A percentile compares a stretch with the other conserved stretches of the same genome.
Conservation (phyloP, 1,140 invertebrate genomes). For the Theocolax elegans region DNA sequence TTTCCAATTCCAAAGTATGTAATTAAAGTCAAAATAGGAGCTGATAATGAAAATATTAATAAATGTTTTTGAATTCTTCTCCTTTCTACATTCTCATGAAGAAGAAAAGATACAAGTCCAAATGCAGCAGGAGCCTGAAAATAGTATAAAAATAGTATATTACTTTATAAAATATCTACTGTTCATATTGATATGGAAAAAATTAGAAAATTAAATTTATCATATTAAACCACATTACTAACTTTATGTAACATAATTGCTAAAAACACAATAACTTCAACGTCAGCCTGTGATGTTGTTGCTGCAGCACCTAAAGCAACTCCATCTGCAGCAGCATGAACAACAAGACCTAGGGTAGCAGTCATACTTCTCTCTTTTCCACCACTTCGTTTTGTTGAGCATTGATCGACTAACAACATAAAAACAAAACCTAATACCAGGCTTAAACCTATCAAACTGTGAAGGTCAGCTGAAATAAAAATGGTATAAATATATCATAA, state of each 20-base stretch:
- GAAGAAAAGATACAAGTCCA: slow-evolving; percentile 94
- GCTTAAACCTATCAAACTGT: slow-evolving; percentile 77
- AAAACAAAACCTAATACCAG: slow-evolving; percentile 93
- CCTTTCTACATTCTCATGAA: slow-evolving; percentile 94
- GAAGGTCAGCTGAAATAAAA: slow-evolving; percentile 67
- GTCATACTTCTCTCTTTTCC: slow-evolving; percentile 82
- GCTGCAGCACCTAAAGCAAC: slow-evolving; percentile 96
- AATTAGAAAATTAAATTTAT: neutral
- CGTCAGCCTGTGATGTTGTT: slow-evolving; percentile 92
- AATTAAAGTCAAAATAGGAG: slow-evolving; percentile 88
- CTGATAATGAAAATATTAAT: slow-evolving; percentile 92
- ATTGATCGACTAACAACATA: slow-evolving; percentile 96
- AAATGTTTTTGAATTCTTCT: slow-evolving; percentile 89
- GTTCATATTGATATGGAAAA: neutral
- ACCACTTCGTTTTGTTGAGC: slow-evolving; percentile 76
- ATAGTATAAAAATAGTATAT: slow-evolving; percentile 25
- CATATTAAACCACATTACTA: slow-evolving; percentile 34
- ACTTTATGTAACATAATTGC: slow-evolving; percentile 99
- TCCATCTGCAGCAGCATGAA: slow-evolving; percentile 98
- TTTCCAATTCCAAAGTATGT: slow-evolving; percentile 95
- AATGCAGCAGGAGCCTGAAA: slow-evolving; percentile 94
- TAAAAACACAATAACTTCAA: slow-evolving; percentile 97
- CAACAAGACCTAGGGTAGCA: slow-evolving; percentile 94
- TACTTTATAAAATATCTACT: neutral
- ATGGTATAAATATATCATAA: neutral